Percentiles rank a stretch among this genome's conserved stretches.
These are phyloP conservation scores for Synanceia verrucosa DNA, from an alignment of 2,797 vertebrate species.

Conservation along the genomic window DNA sequence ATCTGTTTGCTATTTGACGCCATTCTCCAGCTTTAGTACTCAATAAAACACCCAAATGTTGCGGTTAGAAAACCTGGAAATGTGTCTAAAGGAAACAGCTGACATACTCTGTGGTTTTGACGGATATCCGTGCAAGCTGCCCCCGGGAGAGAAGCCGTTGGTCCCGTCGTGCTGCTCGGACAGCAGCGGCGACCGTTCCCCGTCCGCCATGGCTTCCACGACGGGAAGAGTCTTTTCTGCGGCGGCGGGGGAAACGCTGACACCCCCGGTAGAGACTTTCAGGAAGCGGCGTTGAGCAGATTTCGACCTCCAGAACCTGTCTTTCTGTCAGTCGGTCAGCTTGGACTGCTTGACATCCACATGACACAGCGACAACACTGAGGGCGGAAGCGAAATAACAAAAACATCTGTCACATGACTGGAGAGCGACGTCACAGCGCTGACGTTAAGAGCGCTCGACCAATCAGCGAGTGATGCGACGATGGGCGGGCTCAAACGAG, in stretches of 20 bases:
- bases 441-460: slow-evolving; percentile 30
- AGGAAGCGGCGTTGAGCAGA: not conserved
- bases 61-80: no score
- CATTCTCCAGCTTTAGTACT: not conserved
- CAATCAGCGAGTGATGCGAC: slow-evolving; percentile 30
- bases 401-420: slow-evolving; percentile 77
- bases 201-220: slow-evolving; percentile 81
- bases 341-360: slow-evolving; percentile 27
- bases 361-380: slow-evolving; percentile 53
- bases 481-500: not conserved
- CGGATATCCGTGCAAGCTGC: slow-evolving; percentile 60
- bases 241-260: not conserved
- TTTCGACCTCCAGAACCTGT: not conserved
- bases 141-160: slow-evolving; percentile 76
- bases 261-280: not conserved
- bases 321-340: not conserved
- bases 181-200: slow-evolving; percentile 89
- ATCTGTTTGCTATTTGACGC: not conserved
- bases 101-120: slow-evolving; percentile 82
- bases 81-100: not conserved
- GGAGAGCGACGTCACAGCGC: slow-evolving; percentile 6
- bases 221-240: not conserved
- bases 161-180: slow-evolving; percentile 82
- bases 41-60: not conserved
- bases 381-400: slow-evolving; percentile 57